Evolutionary conservation across 2,888 invertebrate species (phyloP).

Genomic region (Leptopilina syphax): DNA sequence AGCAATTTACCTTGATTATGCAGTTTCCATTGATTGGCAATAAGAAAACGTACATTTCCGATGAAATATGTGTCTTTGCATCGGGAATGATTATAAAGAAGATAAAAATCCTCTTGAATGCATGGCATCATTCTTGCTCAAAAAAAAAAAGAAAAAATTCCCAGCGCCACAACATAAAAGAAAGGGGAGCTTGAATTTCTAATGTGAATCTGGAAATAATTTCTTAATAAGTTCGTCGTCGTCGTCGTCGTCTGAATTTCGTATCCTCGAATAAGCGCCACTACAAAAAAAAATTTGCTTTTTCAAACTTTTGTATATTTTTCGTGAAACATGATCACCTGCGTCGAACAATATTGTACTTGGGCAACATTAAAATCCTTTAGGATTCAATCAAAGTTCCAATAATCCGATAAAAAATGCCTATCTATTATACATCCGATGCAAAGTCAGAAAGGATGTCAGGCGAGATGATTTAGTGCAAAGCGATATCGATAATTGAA

Average conservation of each 20-base stretch:
- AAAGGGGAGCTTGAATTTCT: slow-evolving; percentile 29
- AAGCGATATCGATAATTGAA: slow-evolving; percentile 55
- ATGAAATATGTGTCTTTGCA: slow-evolving; percentile 25
- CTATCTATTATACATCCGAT: slow-evolving; percentile 39
- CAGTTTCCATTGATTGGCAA: neutral
- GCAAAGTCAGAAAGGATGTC: slow-evolving; percentile 43
- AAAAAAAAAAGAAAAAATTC: neutral
- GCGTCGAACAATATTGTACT: neutral
- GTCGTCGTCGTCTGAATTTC: slow-evolving; percentile 6
- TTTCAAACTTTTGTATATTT: slow-evolving; percentile 28
- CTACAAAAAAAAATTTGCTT: neutral
- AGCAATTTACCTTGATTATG: slow-evolving; percentile 22
- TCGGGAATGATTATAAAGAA: neutral
- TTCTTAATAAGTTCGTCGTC: slow-evolving; percentile 32
- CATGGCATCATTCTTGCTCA: neutral
- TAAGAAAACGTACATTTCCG: slow-evolving; percentile 9
- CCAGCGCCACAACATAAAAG: slow-evolving; percentile 11
- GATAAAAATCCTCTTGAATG: slow-evolving; percentile 8
- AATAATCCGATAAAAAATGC: slow-evolving; percentile 27
- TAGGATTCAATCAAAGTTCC: slow-evolving; percentile 46
- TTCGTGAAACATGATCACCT: neutral
- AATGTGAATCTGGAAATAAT: slow-evolving; percentile 39
- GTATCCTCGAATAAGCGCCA: too few species aligned
- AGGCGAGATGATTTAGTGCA: slow-evolving; percentile 55
- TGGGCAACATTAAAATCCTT: slow-evolving; percentile 9